Conservation (phyloP, 1,140 invertebrate genomes). For the Brachionus koreanus region DNA sequence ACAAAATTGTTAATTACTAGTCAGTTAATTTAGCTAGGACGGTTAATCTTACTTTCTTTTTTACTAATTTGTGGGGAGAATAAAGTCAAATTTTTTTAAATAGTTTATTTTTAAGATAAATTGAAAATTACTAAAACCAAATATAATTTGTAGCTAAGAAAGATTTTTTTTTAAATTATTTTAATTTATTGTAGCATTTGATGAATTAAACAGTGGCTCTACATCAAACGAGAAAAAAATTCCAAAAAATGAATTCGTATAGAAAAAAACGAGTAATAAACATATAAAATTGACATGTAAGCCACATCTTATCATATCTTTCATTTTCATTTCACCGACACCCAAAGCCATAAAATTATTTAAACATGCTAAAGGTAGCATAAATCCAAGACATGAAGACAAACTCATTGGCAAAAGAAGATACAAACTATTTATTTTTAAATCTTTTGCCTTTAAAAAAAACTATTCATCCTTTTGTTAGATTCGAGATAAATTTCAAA, state of each 20-base stretch:
- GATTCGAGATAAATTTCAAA: neutral
- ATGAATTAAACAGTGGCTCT: neutral
- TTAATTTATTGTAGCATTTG: neutral
- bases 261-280: neutral
- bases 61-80: no score
- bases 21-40: no score
- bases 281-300: neutral
- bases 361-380: conserved; percentile 3
- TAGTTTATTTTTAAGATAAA: no score
- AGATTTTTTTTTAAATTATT: neutral
- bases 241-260: conserved; percentile 19
- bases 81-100: no score
- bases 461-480: neutral
- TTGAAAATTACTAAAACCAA: no score
- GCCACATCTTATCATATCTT: conserved; percentile 8
- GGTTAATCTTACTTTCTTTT: no score
- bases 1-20: no score
- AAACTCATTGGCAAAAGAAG: conserved; percentile 1
- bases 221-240: neutral
- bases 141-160: no score
- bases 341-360: conserved; percentile 26
- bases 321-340: neutral
- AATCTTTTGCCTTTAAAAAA: conserved; percentile 4
- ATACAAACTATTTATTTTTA: neutral
- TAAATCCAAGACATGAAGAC: conserved; percentile 20